A percentile compares a stretch with the other conserved stretches of the same genome.
phyloP scores from a whole-genome alignment of 2,888 invertebrate species.

The Erpobdella octoculata region DNA sequence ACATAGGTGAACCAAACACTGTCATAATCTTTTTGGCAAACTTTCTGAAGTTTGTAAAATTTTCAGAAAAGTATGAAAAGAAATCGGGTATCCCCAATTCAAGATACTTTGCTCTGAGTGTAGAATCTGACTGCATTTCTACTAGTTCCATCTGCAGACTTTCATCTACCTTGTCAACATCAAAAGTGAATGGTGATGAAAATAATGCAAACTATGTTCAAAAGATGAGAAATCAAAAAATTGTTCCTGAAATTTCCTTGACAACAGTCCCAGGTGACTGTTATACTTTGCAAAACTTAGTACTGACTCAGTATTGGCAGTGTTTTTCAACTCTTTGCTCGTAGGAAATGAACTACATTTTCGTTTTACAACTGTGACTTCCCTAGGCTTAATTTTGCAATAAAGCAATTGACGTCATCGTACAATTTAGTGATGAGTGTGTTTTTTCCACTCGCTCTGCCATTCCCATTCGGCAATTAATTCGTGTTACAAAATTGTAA shows the following conservation, averaged over 20 bases:
- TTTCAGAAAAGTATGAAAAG: neutral
- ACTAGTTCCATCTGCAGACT: conserved; percentile 1
- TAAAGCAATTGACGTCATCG: neutral
- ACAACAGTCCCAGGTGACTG: too few species aligned
- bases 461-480: too few species aligned
- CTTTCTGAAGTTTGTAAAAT: neutral
- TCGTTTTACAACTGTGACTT: neutral
- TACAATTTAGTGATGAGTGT: neutral
- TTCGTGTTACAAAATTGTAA: too few species aligned
- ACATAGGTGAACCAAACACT: neutral
- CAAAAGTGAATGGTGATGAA: neutral
- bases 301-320: neutral
- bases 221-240: neutral
- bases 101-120: neutral
- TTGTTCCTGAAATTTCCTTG: neutral
- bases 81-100: neutral
- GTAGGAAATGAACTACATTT: neutral
- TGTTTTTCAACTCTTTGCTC: neutral
- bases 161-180: neutral
- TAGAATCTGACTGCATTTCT: too few species aligned
- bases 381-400: neutral
- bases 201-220: neutral
- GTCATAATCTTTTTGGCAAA: neutral
- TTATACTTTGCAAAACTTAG: too few species aligned
- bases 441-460: too few species aligned